phyloP scores from a whole-genome alignment of 2,888 invertebrate species.

The Hydraecia micacea region DNA sequence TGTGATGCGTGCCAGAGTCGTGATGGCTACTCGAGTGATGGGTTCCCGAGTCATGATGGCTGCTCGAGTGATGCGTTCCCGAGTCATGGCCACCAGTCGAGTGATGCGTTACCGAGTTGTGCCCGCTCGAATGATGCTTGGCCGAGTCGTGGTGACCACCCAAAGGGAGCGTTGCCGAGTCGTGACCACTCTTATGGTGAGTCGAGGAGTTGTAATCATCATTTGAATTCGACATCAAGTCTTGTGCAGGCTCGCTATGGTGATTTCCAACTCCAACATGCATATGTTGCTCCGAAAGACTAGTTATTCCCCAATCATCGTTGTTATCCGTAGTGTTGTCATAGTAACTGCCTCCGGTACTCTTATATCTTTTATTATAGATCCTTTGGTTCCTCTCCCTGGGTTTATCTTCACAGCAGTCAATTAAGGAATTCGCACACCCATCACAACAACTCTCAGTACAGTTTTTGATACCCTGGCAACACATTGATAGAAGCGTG shows the following conservation, averaged over 20 bases:
- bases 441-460: conserved; percentile 68
- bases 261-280: conserved; percentile 22
- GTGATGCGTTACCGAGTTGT: conserved; percentile 26
- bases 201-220: conserved; percentile 7
- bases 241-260: conserved; percentile 15
- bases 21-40: conserved; percentile 25
- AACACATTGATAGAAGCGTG: conserved; percentile 63
- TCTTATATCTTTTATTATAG: conserved; percentile 42
- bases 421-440: conserved; percentile 65
- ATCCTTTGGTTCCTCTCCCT: conserved; percentile 33
- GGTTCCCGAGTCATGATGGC: conserved; percentile 1
- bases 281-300: conserved; percentile 28
- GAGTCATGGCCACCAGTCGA: conserved; percentile 18
- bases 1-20: conserved; percentile 24
- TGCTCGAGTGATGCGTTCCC: not conserved
- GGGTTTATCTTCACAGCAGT: conserved; percentile 70
- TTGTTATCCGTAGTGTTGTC: conserved; percentile 35
- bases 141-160: conserved; percentile 6
- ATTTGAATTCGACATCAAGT: conserved; percentile 18
- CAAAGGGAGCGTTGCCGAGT: conserved; percentile 12
- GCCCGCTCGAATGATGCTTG: conserved; percentile 11
- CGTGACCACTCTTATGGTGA: conserved; percentile 17
- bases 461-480: conserved; percentile 61
- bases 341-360: conserved; percentile 26
- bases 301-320: conserved; percentile 51